phyloP scores from a whole-genome alignment of 2,797 vertebrate species.

The Acrocephalus scirpaceus region DNA sequence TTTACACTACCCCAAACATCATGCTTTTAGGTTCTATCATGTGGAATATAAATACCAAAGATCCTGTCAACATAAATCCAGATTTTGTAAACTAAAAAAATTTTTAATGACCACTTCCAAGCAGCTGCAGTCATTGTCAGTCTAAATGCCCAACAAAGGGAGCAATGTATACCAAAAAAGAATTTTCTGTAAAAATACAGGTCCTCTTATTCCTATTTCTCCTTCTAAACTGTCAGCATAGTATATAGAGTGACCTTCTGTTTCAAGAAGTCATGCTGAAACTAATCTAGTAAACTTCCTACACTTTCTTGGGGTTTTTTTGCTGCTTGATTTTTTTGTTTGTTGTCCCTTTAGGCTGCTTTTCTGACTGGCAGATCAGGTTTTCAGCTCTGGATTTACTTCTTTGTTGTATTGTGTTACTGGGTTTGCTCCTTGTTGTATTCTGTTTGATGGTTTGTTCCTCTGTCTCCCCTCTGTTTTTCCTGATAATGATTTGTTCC shows the following conservation, averaged over 20 bases:
- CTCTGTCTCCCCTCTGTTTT: no score
- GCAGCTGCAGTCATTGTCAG: neutral
- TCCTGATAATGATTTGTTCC: no score
- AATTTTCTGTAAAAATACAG: neutral
- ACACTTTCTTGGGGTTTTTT: neutral
- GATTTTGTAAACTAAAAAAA: neutral
- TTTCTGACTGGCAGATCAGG: neutral
- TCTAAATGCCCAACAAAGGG: neutral
- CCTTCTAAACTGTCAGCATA: neutral
- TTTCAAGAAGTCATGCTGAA: neutral
- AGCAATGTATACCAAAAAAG: neutral
- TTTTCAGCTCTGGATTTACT: neutral
- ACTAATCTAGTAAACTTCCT: neutral
- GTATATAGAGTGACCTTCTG: neutral
- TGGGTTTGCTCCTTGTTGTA: no score
- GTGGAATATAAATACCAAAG: neutral
- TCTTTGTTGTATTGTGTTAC: neutral
- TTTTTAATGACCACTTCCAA: neutral
- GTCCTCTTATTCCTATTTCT: neutral
- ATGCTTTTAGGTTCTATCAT: neutral
- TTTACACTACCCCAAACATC: neutral
- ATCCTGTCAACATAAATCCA: neutral
- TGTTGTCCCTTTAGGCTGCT: neutral
- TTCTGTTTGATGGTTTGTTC: no score
- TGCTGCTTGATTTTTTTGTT: neutral